Evolutionary conservation across 2,888 invertebrate genomes (phyloP).

Genomic region (Teinopalpus imperialis): DNA sequence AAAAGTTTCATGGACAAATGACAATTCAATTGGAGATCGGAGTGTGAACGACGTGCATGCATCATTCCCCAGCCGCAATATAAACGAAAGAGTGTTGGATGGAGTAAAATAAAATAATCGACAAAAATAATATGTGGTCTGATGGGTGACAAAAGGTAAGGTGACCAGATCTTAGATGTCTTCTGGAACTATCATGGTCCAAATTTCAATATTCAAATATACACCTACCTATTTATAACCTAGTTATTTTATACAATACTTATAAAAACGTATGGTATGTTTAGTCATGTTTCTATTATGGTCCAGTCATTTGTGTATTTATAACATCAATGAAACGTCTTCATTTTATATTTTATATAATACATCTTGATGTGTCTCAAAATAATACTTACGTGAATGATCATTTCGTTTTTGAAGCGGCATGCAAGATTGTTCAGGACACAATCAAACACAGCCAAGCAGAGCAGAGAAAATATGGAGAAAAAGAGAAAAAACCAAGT

Average conservation of each 20-base stretch:
- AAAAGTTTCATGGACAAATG: constrained; percentile 40
- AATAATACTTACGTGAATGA: constrained; percentile 89
- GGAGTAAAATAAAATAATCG: constrained; percentile 61
- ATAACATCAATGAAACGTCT: constrained; percentile 38
- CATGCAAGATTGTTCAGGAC: constrained; percentile 89
- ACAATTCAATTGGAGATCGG: constrained; percentile 37
- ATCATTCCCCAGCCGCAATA: constrained; percentile 80
- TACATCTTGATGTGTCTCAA: constrained; percentile 77
- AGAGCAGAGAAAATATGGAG: constrained; percentile 91
- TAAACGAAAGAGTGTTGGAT: constrained; percentile 74
- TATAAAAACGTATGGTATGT: constrained; percentile 22
- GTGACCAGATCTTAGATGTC: constrained; percentile 45
- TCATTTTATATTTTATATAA: constrained; percentile 35
- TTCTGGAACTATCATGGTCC: constrained; percentile 29
- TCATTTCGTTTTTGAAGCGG: constrained; percentile 87
- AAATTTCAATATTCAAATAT: constrained; percentile 26
- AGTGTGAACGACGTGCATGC: constrained; percentile 50
- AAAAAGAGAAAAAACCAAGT: constrained; percentile 88
- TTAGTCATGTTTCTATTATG: constrained; percentile 25
- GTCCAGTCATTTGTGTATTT: constrained; percentile 34
- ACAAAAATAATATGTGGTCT: constrained; percentile 55
- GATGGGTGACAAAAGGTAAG: constrained; percentile 67
- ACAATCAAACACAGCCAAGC: constrained; percentile 92
- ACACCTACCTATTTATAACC: constrained; percentile 32
- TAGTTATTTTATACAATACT: constrained; percentile 25